Evolutionary conservation across 2,888 invertebrate species (phyloP), one percentile per base, ranked within the genome.

Genomic region (Acronicta leporina): DNA sequence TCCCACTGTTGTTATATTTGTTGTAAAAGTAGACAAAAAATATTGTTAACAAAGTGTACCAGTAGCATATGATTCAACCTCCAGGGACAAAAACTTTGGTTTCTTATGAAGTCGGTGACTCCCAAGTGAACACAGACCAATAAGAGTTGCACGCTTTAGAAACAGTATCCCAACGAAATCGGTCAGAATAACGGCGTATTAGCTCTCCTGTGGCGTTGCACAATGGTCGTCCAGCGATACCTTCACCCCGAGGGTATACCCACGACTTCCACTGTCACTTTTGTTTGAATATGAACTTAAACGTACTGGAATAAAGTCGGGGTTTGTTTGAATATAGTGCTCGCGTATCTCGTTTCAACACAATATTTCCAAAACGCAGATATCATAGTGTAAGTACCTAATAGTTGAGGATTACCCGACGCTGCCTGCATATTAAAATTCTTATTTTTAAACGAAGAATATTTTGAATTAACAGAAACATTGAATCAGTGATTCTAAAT

Each of bases 261-360:
- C 84, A 85, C 87, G 84, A 85, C 77, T 78, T 70, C 50, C 60
- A 61, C 48, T 44, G 71, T 68, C 10, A 11, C n/a, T 20, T 42
- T 16, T 50, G 79, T 57, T n/a, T 42, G 45, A 75, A 77, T 64
- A 52, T 46, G 57, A 63, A 81, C 81, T 61, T 43, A 63, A 75
- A 47, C 0, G 20, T 0, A 0, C 42, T 0, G 3, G 0, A 1
- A 25, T 73, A 80, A 57, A 70, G 77, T 60, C 63, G 20, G 49
- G 35, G 66, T 60, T 81, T 10, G 63, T 20, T 27, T 66, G 46
- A 66, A 0, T 43, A 13, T 16, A 6, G 9, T 8, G 64, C 81
- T 81, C 77, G 73, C 80, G 84, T 87, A 87, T 88, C 86, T 87
- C 88, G 85, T 90, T 91, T 91, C 90, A 89, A 90, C 90, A 83